Conservation (phyloP, 2,113 vertebrate species). For the Cygnus atratus region DNA sequence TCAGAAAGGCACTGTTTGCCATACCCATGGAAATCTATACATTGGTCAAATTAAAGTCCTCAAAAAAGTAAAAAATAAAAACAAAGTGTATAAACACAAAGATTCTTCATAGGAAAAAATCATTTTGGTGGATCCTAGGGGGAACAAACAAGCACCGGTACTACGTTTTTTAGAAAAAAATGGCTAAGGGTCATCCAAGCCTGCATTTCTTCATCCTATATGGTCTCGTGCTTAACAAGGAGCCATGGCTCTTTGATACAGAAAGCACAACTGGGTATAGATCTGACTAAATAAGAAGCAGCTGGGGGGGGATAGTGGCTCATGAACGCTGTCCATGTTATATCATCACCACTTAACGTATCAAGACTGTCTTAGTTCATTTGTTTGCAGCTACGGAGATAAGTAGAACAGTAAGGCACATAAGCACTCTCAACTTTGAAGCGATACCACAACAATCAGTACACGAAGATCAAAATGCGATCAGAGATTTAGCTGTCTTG, state of each 20-base stretch:
- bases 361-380: background rate
- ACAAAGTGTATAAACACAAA: background rate
- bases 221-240: background rate
- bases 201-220: background rate
- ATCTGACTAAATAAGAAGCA: background rate
- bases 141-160: background rate
- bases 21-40: background rate
- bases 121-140: background rate
- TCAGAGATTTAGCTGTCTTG: background rate
- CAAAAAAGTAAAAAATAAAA: background rate
- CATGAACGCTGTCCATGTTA: accelerated
- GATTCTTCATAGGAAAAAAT: background rate
- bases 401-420: background rate
- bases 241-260: accelerated
- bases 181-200: background rate
- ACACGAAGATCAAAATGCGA: background rate
- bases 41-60: background rate
- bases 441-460: background rate
- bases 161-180: background rate
- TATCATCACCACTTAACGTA: background rate
- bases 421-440: background rate
- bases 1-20: background rate
- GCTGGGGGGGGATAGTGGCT: background rate
- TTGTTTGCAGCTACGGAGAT: background rate
- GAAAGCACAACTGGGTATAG: background rate